Percentiles rank a stretch among this genome's conserved stretches.
These are phyloP conservation scores for Bos javanicus DNA, from an alignment of 2,113 vertebrate genomes.

Conservation along the genomic window DNA sequence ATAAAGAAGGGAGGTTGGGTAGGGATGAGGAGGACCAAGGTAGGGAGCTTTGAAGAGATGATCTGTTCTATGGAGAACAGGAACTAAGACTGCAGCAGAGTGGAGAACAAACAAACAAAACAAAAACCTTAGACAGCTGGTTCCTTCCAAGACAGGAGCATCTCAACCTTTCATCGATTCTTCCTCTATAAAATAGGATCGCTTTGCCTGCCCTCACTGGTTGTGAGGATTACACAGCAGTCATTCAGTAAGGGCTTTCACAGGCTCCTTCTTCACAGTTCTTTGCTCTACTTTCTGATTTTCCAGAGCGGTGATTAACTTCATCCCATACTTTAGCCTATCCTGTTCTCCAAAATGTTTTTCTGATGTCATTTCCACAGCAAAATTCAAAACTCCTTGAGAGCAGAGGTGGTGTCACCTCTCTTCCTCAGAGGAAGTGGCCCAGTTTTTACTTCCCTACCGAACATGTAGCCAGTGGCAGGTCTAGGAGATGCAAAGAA, in stretches of 20 bases:
- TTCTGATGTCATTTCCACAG: background rate
- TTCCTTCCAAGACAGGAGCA: background rate
- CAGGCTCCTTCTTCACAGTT: background rate
- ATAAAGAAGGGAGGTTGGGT: background rate
- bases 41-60: background rate
- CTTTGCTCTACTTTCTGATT: background rate
- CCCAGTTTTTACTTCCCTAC: background rate
- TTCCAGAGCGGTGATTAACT: background rate
- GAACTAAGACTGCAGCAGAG: background rate
- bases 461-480: background rate
- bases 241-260: background rate
- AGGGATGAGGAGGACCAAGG: background rate
- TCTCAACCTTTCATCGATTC: background rate
- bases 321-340: background rate
- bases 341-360: background rate
- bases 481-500: background rate
- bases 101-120: background rate
- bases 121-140: background rate
- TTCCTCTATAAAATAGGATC: background rate
- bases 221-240: background rate
- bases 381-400: background rate
- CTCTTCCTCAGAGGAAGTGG: background rate
- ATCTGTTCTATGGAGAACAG: background rate
- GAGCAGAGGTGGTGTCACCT: background rate
- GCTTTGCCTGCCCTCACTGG: background rate